These are phyloP conservation scores for Microhierax caerulescens DNA, from an alignment of 2,797 vertebrate genomes.

Conservation along the genomic window DNA sequence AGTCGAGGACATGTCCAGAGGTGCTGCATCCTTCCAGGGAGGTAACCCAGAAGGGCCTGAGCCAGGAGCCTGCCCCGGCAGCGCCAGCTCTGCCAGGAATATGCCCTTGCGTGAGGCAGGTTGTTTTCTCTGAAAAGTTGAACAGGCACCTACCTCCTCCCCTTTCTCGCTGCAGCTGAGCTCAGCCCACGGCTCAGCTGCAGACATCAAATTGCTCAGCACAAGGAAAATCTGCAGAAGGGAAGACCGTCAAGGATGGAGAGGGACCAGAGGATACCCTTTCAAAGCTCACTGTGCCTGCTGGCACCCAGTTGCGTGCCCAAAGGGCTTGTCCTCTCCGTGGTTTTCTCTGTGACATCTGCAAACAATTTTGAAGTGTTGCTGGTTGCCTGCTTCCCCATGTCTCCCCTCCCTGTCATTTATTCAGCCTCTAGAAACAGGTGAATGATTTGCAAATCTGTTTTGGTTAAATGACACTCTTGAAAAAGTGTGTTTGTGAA, in stretches of 20 bases:
- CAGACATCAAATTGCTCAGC: neutral
- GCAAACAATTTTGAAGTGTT: fast-evolving
- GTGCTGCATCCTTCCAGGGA: neutral
- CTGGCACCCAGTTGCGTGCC: fast-evolving
- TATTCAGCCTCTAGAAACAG: neutral
- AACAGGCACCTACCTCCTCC: fast-evolving
- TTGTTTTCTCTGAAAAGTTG: fast-evolving
- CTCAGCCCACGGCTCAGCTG: neutral
- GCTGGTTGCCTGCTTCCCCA: neutral
- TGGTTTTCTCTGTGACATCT: neutral
- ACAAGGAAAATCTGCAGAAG: neutral
- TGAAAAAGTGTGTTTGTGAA: neutral
- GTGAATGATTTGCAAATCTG: neutral
- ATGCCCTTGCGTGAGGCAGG: fast-evolving
- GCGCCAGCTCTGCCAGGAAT: neutral
- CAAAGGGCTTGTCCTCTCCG: fast-evolving
- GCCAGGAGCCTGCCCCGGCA: neutral
- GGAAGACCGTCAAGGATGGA: neutral
- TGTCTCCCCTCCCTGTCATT: fast-evolving
- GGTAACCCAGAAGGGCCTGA: neutral
- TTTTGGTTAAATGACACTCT: neutral
- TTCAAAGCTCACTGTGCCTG: neutral
- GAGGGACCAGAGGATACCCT: neutral
- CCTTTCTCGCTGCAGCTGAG: neutral
- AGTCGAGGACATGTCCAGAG: neutral